Evolutionary conservation across 1,140 invertebrate species (phyloP).

Genomic region (Platorchestia sp.): DNA sequence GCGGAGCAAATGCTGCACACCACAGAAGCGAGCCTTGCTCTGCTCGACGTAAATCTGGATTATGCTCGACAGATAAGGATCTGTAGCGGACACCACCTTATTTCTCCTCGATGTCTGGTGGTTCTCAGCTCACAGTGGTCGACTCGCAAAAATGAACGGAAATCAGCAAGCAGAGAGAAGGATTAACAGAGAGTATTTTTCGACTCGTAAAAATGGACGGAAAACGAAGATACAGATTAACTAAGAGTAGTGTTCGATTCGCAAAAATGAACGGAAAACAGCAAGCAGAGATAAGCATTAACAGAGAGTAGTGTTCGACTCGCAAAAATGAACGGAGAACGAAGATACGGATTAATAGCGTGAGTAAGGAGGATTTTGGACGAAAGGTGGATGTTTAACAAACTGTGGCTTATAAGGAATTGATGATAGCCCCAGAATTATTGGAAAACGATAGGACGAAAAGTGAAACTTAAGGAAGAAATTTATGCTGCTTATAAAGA

Average conservation of each 20-base stretch:
- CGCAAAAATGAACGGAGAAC: neutral
- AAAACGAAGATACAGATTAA: too few species aligned
- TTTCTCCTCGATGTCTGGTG: neutral
- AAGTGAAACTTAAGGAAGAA: too few species aligned
- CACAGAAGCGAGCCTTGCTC: neutral
- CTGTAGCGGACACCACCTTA: neutral
- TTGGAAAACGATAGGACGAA: too few species aligned
- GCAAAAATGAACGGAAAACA: neutral
- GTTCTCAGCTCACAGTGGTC: neutral
- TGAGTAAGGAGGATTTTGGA: neutral
- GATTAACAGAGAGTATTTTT: too few species aligned
- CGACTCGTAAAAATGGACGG: too few species aligned
- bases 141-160: neutral
- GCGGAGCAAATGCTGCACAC: neutral
- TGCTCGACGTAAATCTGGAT: neutral
- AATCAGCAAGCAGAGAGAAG: neutral
- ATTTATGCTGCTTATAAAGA: too few species aligned
- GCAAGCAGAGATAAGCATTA: neutral
- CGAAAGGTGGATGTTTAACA: too few species aligned
- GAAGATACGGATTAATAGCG: neutral
- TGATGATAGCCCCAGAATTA: too few species aligned
- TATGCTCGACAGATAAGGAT: slow-evolving; percentile 32
- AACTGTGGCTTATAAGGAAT: too few species aligned
- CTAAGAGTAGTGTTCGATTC: neutral
- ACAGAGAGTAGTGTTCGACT: neutral